phyloP scores from a whole-genome alignment of 2,888 invertebrate genomes.

The Tenodera sinensis region DNA sequence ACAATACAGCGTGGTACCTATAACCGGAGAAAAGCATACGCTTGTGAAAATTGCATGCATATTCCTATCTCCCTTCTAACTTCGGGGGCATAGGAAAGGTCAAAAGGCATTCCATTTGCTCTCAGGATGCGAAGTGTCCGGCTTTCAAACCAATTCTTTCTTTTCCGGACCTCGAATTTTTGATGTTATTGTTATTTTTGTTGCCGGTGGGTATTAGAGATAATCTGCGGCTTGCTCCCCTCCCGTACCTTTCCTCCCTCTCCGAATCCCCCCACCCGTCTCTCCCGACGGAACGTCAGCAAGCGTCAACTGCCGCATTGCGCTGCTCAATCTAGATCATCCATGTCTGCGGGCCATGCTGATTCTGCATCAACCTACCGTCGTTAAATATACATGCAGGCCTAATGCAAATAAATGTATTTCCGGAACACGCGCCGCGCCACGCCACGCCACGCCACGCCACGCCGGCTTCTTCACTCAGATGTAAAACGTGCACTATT shows the following conservation, averaged over 20 bases:
- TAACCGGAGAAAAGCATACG: too few relatives aligned
- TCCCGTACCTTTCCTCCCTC: neutral
- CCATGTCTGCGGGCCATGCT: neutral
- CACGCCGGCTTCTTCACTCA: neutral
- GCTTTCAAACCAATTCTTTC: neutral
- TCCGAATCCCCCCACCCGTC: neutral
- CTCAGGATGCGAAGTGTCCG: neutral
- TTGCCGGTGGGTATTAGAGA: neutral
- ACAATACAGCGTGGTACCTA: too few relatives aligned
- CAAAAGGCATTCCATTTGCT: neutral
- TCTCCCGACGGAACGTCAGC: neutral
- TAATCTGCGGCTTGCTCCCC: neutral
- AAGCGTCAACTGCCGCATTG: neutral
- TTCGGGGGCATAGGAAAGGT: neutral
- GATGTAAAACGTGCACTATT: neutral
- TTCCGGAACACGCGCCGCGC: neutral
- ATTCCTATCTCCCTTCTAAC: too few relatives aligned
- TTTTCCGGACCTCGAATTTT: neutral
- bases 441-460: too few relatives aligned
- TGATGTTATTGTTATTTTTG: neutral
- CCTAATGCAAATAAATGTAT: neutral
- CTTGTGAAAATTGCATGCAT: too few relatives aligned
- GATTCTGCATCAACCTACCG: neutral
- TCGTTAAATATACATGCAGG: neutral
- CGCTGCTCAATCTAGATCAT: neutral